Percentiles rank a stretch among this genome's conserved stretches.
Evolutionary conservation across 2,113 vertebrate genomes (phyloP).

Genomic region (Cettia cetti): DNA sequence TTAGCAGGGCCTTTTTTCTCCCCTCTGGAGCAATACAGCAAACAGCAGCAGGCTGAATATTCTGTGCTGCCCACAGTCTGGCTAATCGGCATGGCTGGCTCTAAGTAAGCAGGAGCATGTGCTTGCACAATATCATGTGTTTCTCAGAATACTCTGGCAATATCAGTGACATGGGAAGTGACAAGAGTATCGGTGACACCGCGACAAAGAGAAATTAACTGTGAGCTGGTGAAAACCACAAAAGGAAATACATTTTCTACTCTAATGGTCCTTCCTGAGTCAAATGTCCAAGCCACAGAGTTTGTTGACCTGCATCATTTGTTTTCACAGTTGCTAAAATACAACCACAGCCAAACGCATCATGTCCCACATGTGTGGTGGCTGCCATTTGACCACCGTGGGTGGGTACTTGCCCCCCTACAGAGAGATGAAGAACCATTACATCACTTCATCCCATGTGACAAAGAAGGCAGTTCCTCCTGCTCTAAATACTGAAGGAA

Average conservation of each 20-base stretch:
- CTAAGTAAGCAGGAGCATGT: neutral
- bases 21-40: neutral
- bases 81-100: neutral
- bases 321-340: slow-evolving; percentile 6
- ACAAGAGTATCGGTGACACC: neutral
- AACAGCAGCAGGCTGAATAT: neutral
- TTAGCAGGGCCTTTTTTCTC: neutral
- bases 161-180: neutral
- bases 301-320: neutral
- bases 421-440: neutral
- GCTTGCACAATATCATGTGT: neutral
- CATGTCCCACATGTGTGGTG: neutral
- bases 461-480: neutral
- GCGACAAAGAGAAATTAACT: neutral
- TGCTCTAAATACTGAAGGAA: neutral
- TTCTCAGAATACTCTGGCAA: neutral
- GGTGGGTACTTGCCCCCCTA: neutral
- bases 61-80: neutral
- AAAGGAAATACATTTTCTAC: neutral
- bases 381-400: neutral
- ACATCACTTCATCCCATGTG: neutral
- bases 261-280: neutral
- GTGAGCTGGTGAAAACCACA: neutral
- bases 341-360: neutral
- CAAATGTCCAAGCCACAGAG: neutral